A percentile compares a stretch with the other conserved stretches of the same genome.
Conservation (phyloP, 2,113 vertebrate genomes). For the Galbula dea region DNA sequence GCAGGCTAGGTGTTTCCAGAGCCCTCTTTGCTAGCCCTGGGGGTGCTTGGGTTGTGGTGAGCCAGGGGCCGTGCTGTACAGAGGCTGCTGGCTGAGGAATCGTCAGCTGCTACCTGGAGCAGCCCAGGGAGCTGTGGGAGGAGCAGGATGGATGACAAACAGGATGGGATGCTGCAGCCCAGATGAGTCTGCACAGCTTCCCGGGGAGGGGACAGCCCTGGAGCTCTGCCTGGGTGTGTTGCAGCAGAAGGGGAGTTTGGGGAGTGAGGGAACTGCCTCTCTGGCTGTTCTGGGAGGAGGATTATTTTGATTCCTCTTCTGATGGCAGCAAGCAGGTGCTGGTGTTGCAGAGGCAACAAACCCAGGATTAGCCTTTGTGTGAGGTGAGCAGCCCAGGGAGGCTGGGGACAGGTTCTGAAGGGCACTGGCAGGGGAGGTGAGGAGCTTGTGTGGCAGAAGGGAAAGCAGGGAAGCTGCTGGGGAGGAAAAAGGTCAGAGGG, state of each 20-base stretch:
- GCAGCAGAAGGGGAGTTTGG: background rate
- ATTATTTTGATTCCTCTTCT: background rate
- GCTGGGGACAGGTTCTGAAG: background rate
- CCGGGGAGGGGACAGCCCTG: background rate
- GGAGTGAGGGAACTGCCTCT: fast-evolving
- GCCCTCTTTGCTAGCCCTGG: no score
- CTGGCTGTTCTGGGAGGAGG: background rate
- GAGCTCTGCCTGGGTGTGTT: no score
- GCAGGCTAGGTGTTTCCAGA: no score
- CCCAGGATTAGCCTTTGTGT: background rate
- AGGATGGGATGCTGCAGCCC: no score
- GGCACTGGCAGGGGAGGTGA: background rate
- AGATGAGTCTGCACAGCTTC: background rate
- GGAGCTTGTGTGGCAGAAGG: background rate
- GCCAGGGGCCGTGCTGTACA: fast-evolving
- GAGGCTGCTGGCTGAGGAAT: no score
- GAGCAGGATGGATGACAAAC: background rate
- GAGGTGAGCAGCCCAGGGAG: background rate
- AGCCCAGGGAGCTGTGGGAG: background rate
- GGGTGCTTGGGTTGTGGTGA: no score
- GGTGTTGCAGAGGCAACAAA: background rate
- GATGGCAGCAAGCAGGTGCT: background rate
- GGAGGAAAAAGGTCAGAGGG: background rate
- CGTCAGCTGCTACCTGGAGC: no score
- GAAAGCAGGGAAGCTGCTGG: background rate